Base-by-base conservation (phyloP, 2,113 vertebrate genomes). In the Myiagra hebetior region DNA sequence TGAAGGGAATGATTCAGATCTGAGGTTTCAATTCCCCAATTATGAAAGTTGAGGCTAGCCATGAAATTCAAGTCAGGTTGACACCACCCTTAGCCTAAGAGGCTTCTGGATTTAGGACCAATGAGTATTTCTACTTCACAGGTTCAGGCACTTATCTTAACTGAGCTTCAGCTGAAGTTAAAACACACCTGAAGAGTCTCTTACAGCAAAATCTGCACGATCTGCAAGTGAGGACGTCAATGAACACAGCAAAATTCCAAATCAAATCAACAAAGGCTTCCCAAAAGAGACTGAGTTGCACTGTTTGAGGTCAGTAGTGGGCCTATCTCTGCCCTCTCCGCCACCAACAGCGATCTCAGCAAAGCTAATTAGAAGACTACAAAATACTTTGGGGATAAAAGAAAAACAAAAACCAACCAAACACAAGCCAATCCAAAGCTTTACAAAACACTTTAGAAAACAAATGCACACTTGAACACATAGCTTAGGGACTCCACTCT, bases 1-100 rank as follows among this genome's bases (percentile, higher is more conserved):
- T 31, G 50, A 91, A 87, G 75, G 44, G 91, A 76, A 78, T 47
- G 49, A 96, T 84, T 92, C 85, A 95, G 60, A 84, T 85, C 85
- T 80, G 85, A 96, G 60, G 62, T 95, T 95, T 93, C 65, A 87
- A 26, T 75, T 91, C 57, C 16, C 68, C 68, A 74, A 22, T 87
- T 92, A 80, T 33, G 72, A 41, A 92, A 87, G 68, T 35, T 56
- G 42, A 95, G 64, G 56, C 23, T 57, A 91, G 83, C 60, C 56
- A 75, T 49, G 60, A 93, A 94, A 81, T 86, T 84, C 60, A 84
- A 96, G 52, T 88, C 31, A 77, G 31, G 47, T 0, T 77, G 35
- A 93, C 44, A 68, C 7, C 12, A 20, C 28, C 56, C 52, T 75
- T 56, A 92, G 50, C 52, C 52, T 52, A 63, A 78, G 41, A 91